phyloP scores from a whole-genome alignment of 2,113 vertebrate species.

The Prionailurus viverrinus region DNA sequence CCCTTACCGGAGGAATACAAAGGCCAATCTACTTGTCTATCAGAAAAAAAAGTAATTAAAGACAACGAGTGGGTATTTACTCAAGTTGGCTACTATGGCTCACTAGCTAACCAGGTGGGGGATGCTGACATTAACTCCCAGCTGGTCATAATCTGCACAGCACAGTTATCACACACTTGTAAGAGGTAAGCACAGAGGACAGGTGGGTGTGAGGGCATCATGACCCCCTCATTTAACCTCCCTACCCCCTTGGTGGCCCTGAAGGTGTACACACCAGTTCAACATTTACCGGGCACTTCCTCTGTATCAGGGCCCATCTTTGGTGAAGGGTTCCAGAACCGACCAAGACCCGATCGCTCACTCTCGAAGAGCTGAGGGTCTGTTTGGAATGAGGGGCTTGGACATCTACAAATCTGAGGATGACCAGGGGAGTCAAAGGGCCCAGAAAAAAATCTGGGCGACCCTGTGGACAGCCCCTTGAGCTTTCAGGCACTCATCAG shows the following conservation, averaged over 20 bases:
- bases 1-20: neutral
- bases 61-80: neutral
- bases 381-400: neutral
- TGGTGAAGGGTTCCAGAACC: neutral
- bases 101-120: neutral
- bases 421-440: neutral
- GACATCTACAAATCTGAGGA: neutral
- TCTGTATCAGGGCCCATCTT: neutral
- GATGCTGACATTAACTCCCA: neutral
- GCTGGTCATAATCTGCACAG: neutral
- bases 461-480: neutral
- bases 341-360: neutral
- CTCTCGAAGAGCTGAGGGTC: neutral
- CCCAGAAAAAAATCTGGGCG: neutral
- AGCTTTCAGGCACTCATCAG: neutral
- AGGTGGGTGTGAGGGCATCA: neutral
- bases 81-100: neutral
- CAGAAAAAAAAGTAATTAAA: neutral
- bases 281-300: neutral
- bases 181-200: neutral
- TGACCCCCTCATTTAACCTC: neutral
- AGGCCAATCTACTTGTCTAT: neutral
- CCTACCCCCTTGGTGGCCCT: neutral
- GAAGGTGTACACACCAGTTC: neutral
- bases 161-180: neutral